A percentile compares a stretch with the other conserved stretches of the same genome.
Conservation (phyloP, 2,888 invertebrate genomes). For the Eupeodes latifasciatus region DNA sequence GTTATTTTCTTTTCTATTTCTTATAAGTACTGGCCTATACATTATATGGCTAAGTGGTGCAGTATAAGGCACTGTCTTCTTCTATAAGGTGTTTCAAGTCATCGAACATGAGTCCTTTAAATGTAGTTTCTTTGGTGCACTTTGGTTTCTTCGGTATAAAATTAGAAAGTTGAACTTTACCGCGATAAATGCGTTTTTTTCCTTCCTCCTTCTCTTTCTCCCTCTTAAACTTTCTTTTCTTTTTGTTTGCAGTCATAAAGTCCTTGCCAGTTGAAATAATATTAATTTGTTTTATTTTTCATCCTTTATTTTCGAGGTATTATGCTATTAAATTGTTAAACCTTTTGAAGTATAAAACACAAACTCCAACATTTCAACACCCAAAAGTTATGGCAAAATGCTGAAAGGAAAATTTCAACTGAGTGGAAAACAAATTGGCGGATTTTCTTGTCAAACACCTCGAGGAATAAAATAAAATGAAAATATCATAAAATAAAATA, state of each 20-base stretch:
- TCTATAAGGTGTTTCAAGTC: conserved; percentile 5
- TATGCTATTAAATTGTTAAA: conserved; percentile 24
- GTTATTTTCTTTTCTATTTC: conserved; percentile 46
- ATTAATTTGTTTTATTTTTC: conserved; percentile 2
- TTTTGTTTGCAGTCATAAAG: conserved; percentile 9
- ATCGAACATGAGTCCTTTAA: background rate
- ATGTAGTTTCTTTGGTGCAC: background rate
- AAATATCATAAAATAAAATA: background rate
- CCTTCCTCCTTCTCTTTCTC: background rate
- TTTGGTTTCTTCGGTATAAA: conserved; percentile 34
- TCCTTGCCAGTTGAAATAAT: conserved; percentile 18
- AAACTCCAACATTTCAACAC: conserved; percentile 21
- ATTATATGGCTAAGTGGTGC: background rate
- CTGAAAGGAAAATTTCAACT: conserved; percentile 54
- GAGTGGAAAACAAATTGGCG: conserved; percentile 73
- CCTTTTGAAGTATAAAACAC: background rate
- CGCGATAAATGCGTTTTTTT: background rate
- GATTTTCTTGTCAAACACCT: conserved; percentile 74
- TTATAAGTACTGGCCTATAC: background rate
- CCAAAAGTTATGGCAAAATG: conserved; percentile 39
- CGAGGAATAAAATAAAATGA: conserved; percentile 50
- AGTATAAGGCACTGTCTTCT: background rate
- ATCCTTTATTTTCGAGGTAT: background rate
- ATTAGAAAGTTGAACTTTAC: conserved; percentile 56
- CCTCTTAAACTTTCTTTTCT: background rate